Evolutionary conservation across 2,888 invertebrate genomes (phyloP), one percentile per base, ranked within the genome.

Genomic region (Napeogenes inachia): DNA sequence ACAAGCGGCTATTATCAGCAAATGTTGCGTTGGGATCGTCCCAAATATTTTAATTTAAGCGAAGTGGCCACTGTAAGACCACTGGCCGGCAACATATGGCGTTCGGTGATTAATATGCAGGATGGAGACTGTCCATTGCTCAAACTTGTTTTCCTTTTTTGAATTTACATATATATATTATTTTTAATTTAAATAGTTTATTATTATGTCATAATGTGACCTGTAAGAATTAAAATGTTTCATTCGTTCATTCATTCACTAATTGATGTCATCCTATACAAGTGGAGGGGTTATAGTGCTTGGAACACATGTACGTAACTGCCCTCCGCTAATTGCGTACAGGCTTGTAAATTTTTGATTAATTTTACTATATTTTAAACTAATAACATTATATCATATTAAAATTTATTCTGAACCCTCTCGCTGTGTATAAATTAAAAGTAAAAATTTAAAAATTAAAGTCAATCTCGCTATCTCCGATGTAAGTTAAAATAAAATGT

Each of bases 401-500:
- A 32, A 42, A 56, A 13, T 8, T 4, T 45, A 42, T 42, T 10
- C 2, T 42, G 5, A 6, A 42, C 8, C 42, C 42, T 12, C 21
- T 42, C 42, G 10, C 8, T 42, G 3, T 8, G 42, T 10, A 3
- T 42, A 12, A 3, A 42, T 42, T 10, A 59, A 53, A 62, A 57
- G 60, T 60, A 63, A 47, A 54, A 54, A 66, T 45, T 60, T 66
- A 62, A 62, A 68, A 77, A 77, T 74, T 71, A 74, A 79, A 76
- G 77, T 74, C 78, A 73, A 75, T 76, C 75, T 71, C 75, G 85
- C 81, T 89, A 89, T 90, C 89, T 84, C 71, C 76, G 80, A 82
- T 83, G 82, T 80, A 86, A 85, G 84, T 84, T 81, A 79, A 77
- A 87, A 87, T 85, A 89, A 89, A 90, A 89, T 89, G 86, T 89